Percentiles rank a stretch among this genome's conserved stretches.
Conservation (phyloP, 2,888 invertebrate species). For the Euclidia mi region DNA sequence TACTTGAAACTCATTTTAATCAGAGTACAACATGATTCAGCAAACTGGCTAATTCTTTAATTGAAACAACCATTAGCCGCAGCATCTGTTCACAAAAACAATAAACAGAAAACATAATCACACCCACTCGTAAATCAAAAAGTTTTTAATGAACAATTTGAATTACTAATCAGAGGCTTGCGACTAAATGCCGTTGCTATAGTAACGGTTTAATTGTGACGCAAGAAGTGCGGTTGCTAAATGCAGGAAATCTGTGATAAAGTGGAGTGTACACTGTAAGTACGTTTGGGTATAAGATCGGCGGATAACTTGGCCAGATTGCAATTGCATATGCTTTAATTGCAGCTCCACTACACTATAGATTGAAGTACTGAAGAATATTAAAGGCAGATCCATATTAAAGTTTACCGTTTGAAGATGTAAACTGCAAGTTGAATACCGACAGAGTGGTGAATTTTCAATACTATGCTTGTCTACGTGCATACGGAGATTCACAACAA, state of each 20-base stretch:
- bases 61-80: background rate
- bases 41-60: background rate
- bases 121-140: constrained; percentile 67
- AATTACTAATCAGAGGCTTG: constrained; percentile 69
- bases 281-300: background rate
- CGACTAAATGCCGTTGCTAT: constrained; percentile 49
- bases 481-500: no score
- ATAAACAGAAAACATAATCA: constrained; percentile 37
- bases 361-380: no score
- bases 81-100: constrained; percentile 34
- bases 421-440: no score
- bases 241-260: constrained; percentile 61
- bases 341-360: no score
- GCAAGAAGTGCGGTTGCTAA: constrained; percentile 57
- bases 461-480: no score
- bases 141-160: constrained; percentile 74
- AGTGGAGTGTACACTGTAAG: constrained; percentile 52
- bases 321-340: no score
- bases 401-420: no score
- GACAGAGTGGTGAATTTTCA: no score
- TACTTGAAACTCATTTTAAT: no score
- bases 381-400: no score
- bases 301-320: background rate
- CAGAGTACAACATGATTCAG: no score
- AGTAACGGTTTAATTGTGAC: constrained; percentile 62